Percentiles rank a stretch among this genome's conserved stretches.
Conservation (phyloP, 1,140 invertebrate genomes). For the Diuraphis noxia region DNA sequence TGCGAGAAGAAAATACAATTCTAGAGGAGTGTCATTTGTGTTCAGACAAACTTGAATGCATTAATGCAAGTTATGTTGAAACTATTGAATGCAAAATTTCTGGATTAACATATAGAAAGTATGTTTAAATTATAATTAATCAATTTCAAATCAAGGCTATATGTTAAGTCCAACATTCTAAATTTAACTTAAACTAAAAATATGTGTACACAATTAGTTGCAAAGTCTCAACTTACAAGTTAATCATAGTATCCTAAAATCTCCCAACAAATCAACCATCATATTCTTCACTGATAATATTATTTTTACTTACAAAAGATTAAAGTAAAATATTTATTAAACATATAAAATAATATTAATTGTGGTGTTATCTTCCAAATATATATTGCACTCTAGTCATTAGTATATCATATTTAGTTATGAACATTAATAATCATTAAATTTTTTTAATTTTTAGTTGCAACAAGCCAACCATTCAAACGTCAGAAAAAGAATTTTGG, state of each 20-base stretch:
- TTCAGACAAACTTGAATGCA: constrained; percentile 63
- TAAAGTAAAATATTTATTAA: neutral
- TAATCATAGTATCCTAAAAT: neutral
- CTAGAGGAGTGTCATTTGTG: constrained; percentile 79
- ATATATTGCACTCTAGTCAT: neutral
- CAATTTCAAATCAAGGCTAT: neutral
- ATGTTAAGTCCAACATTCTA: neutral
- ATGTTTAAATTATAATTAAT: neutral
- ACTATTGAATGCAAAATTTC: constrained; percentile 31
- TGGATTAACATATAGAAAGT: neutral
- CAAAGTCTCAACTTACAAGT: neutral
- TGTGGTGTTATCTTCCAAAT: neutral
- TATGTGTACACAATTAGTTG: neutral
- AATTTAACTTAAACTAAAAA: neutral
- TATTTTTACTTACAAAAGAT: neutral
- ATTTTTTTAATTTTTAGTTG: constrained; percentile 57
- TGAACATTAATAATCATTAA: neutral
- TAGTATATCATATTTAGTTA: neutral
- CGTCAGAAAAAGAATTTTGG: constrained; percentile 80
- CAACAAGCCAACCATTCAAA: constrained; percentile 70
- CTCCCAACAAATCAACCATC: neutral
- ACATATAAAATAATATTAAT: neutral
- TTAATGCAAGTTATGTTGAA: constrained; percentile 52
- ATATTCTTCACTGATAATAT: neutral
- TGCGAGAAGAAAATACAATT: constrained; percentile 70